Conservation (phyloP, 2,113 vertebrate species). For the Tragelaphus strepsiceros region DNA sequence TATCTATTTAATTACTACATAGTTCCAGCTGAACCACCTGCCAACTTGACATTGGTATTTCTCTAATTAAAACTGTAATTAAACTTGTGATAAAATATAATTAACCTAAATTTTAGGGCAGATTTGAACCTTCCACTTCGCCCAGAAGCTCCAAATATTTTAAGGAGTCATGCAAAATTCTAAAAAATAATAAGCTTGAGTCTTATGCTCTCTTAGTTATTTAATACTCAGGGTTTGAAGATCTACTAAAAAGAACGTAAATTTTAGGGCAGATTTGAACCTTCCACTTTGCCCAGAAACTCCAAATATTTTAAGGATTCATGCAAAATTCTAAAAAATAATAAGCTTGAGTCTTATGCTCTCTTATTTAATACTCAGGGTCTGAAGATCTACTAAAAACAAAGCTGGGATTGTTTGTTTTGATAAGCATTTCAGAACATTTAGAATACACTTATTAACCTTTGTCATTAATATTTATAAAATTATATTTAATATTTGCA, state of each 20-base stretch:
- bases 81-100: conserved; percentile 44
- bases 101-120: conserved; percentile 34
- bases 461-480: not conserved
- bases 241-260: not conserved
- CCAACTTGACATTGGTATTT: conserved; percentile 26
- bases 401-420: not conserved
- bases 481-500: not conserved
- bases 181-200: not conserved
- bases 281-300: not conserved
- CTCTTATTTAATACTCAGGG: not conserved
- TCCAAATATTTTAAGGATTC: not conserved
- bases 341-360: not conserved
- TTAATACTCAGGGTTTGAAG: not conserved
- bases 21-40: not conserved
- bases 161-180: not conserved
- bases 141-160: not conserved
- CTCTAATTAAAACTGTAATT: conserved; percentile 56
- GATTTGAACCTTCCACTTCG: conserved; percentile 12
- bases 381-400: not conserved
- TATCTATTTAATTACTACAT: conserved; percentile 17
- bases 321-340: conserved; percentile 6
- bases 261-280: too few species aligned
- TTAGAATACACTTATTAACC: not conserved
- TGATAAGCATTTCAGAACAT: not conserved
- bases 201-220: not conserved